A percentile compares a stretch with the other conserved stretches of the same genome.
Evolutionary conservation across 2,797 vertebrate species (phyloP).

Genomic region (Amblyraja radiata): DNA sequence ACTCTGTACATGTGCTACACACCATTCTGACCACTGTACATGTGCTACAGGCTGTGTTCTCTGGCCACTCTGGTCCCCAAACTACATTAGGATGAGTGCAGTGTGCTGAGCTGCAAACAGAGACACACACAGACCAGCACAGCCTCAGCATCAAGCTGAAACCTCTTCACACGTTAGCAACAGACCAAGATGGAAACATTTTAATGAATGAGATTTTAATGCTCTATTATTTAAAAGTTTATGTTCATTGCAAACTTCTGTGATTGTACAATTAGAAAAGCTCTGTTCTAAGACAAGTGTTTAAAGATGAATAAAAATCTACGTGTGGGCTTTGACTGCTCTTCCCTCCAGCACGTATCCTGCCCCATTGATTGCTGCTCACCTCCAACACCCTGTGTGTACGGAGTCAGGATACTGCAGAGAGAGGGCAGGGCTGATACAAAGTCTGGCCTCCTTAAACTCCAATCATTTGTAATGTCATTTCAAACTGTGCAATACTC

Average conservation of each 20-base stretch:
- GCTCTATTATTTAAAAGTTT: conserved; percentile 34
- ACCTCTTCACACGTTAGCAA: background rate
- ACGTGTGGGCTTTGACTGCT: background rate
- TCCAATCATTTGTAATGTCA: background rate
- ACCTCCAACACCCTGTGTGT: background rate
- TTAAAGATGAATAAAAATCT: conserved; percentile 21
- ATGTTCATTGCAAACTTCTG: conserved; percentile 32
- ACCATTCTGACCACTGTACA: too few relatives aligned
- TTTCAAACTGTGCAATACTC: background rate
- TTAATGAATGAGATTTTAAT: conserved; percentile 37
- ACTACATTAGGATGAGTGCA: background rate
- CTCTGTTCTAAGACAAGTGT: conserved; percentile 33
- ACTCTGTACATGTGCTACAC: background rate
- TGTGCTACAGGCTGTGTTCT: background rate
- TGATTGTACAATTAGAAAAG: conserved; percentile 33
- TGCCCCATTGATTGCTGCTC: background rate
- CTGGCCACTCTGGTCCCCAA: background rate
- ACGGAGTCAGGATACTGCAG: conserved; percentile 25
- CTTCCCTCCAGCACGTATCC: conserved; percentile 15
- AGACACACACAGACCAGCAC: conserved; percentile 1
- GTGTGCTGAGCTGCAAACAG: background rate
- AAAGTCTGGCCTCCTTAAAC: background rate
- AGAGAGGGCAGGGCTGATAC: background rate
- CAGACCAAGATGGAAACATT: background rate
- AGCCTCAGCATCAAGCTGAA: background rate